Conservation (phyloP, 2,888 invertebrate species). For the Limnephilus lunatus region DNA sequence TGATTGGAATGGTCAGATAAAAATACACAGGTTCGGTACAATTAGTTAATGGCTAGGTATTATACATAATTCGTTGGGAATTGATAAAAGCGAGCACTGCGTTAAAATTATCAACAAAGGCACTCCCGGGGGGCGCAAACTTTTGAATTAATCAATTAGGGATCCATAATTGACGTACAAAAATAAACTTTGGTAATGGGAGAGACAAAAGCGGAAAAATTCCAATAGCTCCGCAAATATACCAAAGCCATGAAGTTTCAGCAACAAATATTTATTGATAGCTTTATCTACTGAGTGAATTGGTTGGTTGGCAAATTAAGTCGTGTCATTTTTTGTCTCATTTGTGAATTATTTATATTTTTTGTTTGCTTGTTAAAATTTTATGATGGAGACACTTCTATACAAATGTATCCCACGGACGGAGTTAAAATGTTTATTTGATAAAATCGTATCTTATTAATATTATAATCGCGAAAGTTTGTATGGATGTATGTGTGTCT, state of each 20-base stretch:
- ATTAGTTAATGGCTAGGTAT: background rate
- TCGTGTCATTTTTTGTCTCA: background rate
- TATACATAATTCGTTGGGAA: background rate
- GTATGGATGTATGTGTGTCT: no score
- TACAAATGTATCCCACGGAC: no score
- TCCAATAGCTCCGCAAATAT: background rate
- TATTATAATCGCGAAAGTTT: no score
- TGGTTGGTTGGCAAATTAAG: background rate
- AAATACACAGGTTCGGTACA: background rate
- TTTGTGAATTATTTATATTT: background rate
- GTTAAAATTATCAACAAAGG: conserved; percentile 5
- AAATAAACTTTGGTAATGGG: conserved; percentile 2
- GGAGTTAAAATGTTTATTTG: no score
- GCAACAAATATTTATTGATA: background rate
- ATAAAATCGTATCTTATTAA: no score
- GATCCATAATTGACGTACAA: conserved; percentile 11
- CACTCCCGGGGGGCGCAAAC: background rate
- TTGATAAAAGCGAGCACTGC: background rate
- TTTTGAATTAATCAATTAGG: conserved; percentile 23
- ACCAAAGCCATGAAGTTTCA: background rate
- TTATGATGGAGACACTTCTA: no score
- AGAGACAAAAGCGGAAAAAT: background rate
- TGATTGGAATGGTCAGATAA: background rate
- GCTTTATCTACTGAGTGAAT: background rate
- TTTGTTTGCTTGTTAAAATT: no score